Percentiles rank a stretch among this genome's conserved stretches.
Conservation (phyloP, 2,113 vertebrate genomes). For the Misgurnus anguillicaudatus region DNA sequence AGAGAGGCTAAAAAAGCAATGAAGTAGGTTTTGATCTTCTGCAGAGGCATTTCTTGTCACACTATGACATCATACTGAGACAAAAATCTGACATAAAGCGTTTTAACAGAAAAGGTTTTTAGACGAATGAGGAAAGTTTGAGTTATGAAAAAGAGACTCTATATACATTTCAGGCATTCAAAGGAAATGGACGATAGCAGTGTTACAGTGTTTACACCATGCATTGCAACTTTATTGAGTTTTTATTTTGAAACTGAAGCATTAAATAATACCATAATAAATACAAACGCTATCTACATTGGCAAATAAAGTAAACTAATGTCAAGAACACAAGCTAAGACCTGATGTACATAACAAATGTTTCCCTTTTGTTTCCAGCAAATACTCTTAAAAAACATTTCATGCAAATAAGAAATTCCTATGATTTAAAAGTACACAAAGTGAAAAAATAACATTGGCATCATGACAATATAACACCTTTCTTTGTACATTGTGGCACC, state of each 20-base stretch:
- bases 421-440: slow-evolving; percentile 29
- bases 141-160: too few relatives aligned
- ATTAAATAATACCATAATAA: slow-evolving; percentile 52
- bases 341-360: slow-evolving; percentile 43
- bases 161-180: slow-evolving; percentile 21
- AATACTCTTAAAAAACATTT: slow-evolving; percentile 35
- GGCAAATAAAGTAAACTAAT: slow-evolving; percentile 23
- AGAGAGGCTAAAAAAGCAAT: too few relatives aligned
- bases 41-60: too few relatives aligned
- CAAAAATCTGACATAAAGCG: too few relatives aligned
- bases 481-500: slow-evolving; percentile 47
- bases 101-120: too few relatives aligned
- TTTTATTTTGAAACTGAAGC: slow-evolving; percentile 36
- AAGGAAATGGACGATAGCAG: slow-evolving; percentile 23
- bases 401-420: slow-evolving; percentile 50
- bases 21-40: too few relatives aligned
- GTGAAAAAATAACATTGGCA: slow-evolving; percentile 22
- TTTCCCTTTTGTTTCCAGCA: slow-evolving; percentile 20
- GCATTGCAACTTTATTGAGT: slow-evolving; percentile 51
- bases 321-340: slow-evolving; percentile 1
- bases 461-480: slow-evolving; percentile 19
- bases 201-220: slow-evolving; percentile 50
- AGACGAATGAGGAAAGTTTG: too few relatives aligned
- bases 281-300: slow-evolving; percentile 40
- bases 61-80: too few relatives aligned